Evolutionary conservation across 2,888 invertebrate genomes (phyloP), one percentile per base, ranked within the genome.

Genomic region (Willowsia nigromaculata): DNA sequence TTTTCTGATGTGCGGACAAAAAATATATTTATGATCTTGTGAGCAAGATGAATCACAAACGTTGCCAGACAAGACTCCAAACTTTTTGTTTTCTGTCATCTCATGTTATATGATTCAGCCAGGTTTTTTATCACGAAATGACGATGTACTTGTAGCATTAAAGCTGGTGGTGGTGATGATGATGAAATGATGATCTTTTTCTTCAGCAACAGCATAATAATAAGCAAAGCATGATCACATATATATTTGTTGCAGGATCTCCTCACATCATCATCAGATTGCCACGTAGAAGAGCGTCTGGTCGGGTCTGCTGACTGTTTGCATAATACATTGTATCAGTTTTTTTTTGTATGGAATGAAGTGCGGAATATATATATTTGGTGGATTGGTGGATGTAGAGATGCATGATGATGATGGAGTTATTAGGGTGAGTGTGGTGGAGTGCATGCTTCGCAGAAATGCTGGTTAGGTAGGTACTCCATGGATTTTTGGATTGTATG

Each of bases 211-310:
- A 18, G 33, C 15, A 43, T n/a, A n/a, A n/a, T n/a, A n/a, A n/a
- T n/a, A n/a, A n/a, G n/a, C n/a, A n/a, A n/a, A n/a, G n/a, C n/a
- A n/a, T n/a, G 62, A 81, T 27, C 56, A 59, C 18, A 50, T n/a
- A 15, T 27, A 74, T 43, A 59, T 59, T 25, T 87, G 86, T 87
- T 87, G 86, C 86, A 87, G 86, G 86, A 87, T 87, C 86, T 87
- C 25, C 47, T 71, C 78, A 78, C 81, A 22, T 59, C 78, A 78
- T 43, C 53, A 18, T 53, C 53, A 56, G 27, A 56, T 85, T 87
- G 80, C 86, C 81, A 87, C 86, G 86, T 87, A 80, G n/a, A n/a
- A n/a, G 86, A 47, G 40, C n/a, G 74, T 74, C 74, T 74, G 56
- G 74, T 84, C 84, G 50, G 71, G 71, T 83, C 59, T 83, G 47